Evolutionary conservation across 2,888 invertebrate species (phyloP).

Genomic region (Agapostemon virescens): DNA sequence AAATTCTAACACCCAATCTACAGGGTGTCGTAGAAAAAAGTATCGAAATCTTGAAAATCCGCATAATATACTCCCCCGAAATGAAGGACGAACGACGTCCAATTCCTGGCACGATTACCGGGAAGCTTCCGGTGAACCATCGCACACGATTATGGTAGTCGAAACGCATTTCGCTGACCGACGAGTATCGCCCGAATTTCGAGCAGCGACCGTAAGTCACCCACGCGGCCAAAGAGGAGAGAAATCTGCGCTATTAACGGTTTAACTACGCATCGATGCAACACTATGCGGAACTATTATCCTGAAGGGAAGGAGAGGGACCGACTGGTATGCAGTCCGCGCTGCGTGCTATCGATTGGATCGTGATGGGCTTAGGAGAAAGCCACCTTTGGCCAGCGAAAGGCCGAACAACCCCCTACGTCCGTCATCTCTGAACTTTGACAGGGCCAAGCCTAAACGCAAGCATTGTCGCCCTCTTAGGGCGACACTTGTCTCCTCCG

Average conservation of each 20-base stretch:
- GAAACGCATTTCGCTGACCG: background rate
- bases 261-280: background rate
- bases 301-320: constrained; percentile 31
- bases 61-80: background rate
- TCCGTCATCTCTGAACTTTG: constrained; percentile 44
- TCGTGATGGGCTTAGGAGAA: constrained; percentile 47
- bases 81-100: too few relatives aligned
- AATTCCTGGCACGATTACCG: background rate
- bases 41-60: background rate
- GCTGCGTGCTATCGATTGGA: constrained; percentile 58
- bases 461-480: constrained; percentile 25
- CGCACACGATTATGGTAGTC: background rate
- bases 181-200: background rate
- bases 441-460: constrained; percentile 48
- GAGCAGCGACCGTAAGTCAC: background rate
- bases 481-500: constrained; percentile 9
- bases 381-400: constrained; percentile 50
- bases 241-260: constrained; percentile 19
- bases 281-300: constrained; percentile 35
- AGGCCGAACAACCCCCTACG: constrained; percentile 39
- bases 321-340: constrained; percentile 29
- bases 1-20: background rate
- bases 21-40: background rate
- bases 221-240: background rate
- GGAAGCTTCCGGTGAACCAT: background rate